Conservation (phyloP, 2,797 vertebrate genomes). For the Simalia tracyae region DNA sequence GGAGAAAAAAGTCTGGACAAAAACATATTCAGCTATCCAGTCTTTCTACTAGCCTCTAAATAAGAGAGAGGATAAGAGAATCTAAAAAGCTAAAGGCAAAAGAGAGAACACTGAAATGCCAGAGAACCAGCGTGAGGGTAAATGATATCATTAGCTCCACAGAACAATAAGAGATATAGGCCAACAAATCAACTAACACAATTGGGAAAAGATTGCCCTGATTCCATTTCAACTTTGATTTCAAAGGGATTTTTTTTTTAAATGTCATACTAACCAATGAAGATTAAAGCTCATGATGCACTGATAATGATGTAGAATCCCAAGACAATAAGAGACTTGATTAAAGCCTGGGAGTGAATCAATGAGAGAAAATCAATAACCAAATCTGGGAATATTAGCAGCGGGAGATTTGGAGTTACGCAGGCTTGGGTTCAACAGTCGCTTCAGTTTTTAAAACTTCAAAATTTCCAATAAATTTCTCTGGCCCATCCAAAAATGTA, state of each 20-base stretch:
- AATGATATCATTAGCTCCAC: constrained; percentile 42
- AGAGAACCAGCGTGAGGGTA: constrained; percentile 35
- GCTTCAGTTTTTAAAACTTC: constrained; percentile 34
- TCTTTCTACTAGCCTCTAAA: constrained; percentile 50
- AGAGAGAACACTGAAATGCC: constrained; percentile 15
- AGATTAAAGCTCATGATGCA: constrained; percentile 50
- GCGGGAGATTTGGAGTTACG: constrained; percentile 44
- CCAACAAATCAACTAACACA: constrained; percentile 53
- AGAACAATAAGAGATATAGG: constrained; percentile 44
- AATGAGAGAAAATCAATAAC: constrained; percentile 39
- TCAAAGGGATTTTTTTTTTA: constrained; percentile 38
- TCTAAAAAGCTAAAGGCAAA: constrained; percentile 7
- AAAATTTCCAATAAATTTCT: constrained; percentile 30
- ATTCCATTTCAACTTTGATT: constrained; percentile 50
- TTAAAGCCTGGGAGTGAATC: constrained; percentile 46
- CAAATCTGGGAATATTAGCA: constrained; percentile 42
- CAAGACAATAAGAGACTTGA: constrained; percentile 50
- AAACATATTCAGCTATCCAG: constrained; percentile 26
- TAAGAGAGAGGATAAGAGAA: constrained; percentile 48
- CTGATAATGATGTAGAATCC: constrained; percentile 33
- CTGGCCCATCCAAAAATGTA: constrained; percentile 3
- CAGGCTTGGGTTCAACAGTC: constrained; percentile 55
- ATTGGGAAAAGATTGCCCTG: constrained; percentile 40
- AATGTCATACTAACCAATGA: constrained; percentile 34
- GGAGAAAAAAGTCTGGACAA: constrained; percentile 19